phyloP scores from a whole-genome alignment of 1,140 invertebrate species.

The Rhyzopertha dominica region DNA sequence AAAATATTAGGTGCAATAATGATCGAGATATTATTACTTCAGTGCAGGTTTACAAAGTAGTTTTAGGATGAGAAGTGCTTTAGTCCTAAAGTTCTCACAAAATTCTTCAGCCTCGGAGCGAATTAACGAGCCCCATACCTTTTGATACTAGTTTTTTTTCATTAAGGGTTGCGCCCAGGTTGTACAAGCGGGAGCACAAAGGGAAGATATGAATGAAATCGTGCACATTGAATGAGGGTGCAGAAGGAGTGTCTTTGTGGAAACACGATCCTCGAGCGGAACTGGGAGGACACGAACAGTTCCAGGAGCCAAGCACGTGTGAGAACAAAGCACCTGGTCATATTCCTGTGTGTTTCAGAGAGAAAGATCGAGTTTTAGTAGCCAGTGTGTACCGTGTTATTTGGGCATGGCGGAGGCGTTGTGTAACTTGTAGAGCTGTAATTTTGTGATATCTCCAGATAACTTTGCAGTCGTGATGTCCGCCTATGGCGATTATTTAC shows the following conservation, averaged over 20 bases:
- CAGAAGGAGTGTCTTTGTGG: constrained; percentile 28
- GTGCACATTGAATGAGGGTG: constrained; percentile 14
- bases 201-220: constrained; percentile 20
- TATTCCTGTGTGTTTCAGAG: too few species aligned
- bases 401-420: constrained; percentile 28
- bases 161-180: too few species aligned
- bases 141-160: too few species aligned
- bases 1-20: too few species aligned
- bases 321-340: constrained; percentile 38
- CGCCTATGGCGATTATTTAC: too few species aligned
- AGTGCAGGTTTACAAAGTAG: too few species aligned
- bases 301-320: constrained; percentile 31
- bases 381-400: constrained; percentile 19
- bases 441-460: constrained; percentile 32
- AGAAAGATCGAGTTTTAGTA: not conserved
- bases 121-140: too few species aligned
- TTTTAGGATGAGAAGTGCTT: too few species aligned
- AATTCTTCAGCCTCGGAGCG: too few species aligned
- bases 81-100: too few species aligned
- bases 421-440: constrained; percentile 27
- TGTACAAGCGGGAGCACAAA: too few species aligned
- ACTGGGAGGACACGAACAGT: constrained; percentile 33
- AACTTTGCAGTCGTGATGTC: constrained; percentile 28
- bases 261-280: constrained; percentile 36
- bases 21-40: too few species aligned